Evolutionary conservation across 2,797 vertebrate genomes (phyloP), one percentile per base, ranked within the genome.

Genomic region (Mus minutoides): DNA sequence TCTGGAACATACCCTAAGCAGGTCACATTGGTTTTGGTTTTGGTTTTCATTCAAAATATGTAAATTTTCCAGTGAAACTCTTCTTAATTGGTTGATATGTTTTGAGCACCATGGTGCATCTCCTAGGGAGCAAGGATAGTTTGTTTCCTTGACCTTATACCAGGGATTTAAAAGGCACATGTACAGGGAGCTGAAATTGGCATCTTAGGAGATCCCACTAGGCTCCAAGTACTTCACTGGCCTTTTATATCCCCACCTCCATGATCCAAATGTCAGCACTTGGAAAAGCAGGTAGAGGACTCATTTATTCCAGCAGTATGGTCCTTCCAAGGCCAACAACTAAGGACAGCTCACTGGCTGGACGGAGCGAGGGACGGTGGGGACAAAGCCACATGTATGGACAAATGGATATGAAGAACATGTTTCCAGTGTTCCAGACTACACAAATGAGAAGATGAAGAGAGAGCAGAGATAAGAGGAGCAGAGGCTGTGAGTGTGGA

Each of bases 21-120:
- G 54, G 34, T 19, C 40, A 92, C 40, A 92, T 85, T 16, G 3
- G 8, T 6, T 24, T 56, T 58, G 69, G 4, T 21, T 76, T 73
- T 60, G 31, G 52, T 89, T 90, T 87, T 80, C 19, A 76, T 80
- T 85, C 21, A 92, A 92, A 91, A 83, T 89, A 80, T 24, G 40
- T 34, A 87, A 82, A 82, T 75, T 94, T 97, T 69, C 83, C 40
- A 77, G 6, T 89, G 29, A 92, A 88, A 58, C 58, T 69, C 62
- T 76, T n/a, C 43, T 46, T 67, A 3, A 34, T 14, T 37, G 60
- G 69, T 11, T 52, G 37, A 21, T 9, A 90, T 29, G 3, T 26
- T 31, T 75, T 12, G 3, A 89, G 2, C 17, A 46, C 40, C 43
- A 1, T 29, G 62, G 8, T 49, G 1, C 14, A 64, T 76, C 46